phyloP scores from a whole-genome alignment of 1,140 invertebrate species.

The Microplitis demolitor region DNA sequence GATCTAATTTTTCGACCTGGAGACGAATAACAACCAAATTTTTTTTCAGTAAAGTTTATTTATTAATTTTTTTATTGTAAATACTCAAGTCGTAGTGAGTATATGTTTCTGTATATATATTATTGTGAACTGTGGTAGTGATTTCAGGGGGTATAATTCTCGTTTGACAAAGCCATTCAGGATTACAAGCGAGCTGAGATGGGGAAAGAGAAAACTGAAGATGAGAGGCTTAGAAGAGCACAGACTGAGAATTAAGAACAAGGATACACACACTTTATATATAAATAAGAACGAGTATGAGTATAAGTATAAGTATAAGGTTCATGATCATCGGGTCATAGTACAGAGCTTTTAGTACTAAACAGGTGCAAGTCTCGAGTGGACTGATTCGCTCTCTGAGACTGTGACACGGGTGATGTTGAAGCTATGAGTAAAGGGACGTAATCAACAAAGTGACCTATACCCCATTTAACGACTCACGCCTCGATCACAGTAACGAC shows the following conservation, averaged over 20 bases:
- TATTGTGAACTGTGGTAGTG: not conserved
- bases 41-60: too few relatives aligned
- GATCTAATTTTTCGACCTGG: too few relatives aligned
- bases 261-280: not conserved
- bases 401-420: not conserved
- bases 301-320: not conserved
- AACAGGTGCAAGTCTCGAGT: slow-evolving; percentile 24
- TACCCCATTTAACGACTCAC: slow-evolving; percentile 46
- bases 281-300: not conserved
- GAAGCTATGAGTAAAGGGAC: slow-evolving; percentile 22
- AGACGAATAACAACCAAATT: too few relatives aligned
- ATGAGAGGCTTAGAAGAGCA: not conserved
- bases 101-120: not conserved
- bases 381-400: not conserved
- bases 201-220: not conserved
- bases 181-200: not conserved
- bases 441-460: slow-evolving; percentile 53
- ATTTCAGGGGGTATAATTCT: slow-evolving; percentile 4
- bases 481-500: slow-evolving; percentile 42
- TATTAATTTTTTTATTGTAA: too few relatives aligned
- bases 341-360: not conserved
- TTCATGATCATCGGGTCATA: not conserved
- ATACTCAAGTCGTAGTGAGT: too few relatives aligned
- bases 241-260: not conserved
- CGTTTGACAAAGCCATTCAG: slow-evolving; percentile 20